phyloP scores from a whole-genome alignment of 2,113 vertebrate genomes.

The Hippocampus mohnikei region DNA sequence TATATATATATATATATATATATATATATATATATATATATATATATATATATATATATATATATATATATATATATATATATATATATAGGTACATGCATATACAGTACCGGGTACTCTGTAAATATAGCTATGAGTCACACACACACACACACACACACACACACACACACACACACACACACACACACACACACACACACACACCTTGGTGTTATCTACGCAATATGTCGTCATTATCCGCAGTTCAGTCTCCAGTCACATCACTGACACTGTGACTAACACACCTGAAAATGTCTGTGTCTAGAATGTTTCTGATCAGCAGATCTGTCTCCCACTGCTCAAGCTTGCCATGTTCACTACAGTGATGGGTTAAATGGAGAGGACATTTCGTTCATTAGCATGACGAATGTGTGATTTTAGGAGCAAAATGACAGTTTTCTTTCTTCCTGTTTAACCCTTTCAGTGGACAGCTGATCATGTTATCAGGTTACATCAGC shows the following conservation, averaged over 20 bases:
- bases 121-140: neutral
- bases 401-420: neutral
- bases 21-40: neutral
- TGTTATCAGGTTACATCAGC: too few species aligned
- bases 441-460: neutral
- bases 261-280: conserved; percentile 29
- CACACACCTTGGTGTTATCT: neutral
- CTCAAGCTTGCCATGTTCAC: neutral
- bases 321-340: neutral
- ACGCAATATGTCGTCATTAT: neutral
- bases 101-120: neutral
- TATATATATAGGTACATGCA: neutral
- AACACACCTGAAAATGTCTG: conserved; percentile 34
- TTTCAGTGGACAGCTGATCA: too few species aligned
- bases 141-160: too few species aligned
- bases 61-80: too few species aligned
- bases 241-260: neutral
- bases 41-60: neutral
- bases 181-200: too few species aligned
- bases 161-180: neutral
- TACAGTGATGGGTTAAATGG: neutral
- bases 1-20: too few species aligned
- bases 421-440: neutral
- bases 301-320: neutral
- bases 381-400: neutral